Evolutionary conservation across 2,113 vertebrate species (phyloP).

Genomic region (Campylorhamphus procurvoides): DNA sequence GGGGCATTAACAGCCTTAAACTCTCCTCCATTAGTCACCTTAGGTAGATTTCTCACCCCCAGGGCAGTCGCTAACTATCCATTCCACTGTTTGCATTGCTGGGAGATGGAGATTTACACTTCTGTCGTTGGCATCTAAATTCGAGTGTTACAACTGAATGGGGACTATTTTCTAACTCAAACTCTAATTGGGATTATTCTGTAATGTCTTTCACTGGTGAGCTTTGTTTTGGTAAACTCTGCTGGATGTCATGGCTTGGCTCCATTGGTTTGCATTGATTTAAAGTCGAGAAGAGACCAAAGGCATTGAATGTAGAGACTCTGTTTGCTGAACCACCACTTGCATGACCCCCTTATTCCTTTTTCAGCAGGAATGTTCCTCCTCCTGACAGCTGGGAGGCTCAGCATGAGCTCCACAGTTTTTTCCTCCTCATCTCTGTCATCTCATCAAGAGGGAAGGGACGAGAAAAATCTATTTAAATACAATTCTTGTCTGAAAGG

Average conservation of each 20-base stretch:
- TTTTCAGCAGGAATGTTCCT: not conserved
- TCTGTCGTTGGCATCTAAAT: not conserved
- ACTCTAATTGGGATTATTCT: not conserved
- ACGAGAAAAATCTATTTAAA: not conserved
- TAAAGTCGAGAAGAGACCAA: not conserved
- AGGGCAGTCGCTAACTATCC: not conserved
- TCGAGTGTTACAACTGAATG: not conserved
- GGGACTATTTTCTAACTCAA: not conserved
- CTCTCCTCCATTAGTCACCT: not conserved
- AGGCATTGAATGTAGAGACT: not conserved
- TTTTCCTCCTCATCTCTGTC: not conserved
- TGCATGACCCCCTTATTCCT: not conserved
- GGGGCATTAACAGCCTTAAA: not conserved
- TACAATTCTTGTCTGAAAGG: not conserved
- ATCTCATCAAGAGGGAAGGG: not conserved
- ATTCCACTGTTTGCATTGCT: not conserved
- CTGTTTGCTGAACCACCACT: not conserved
- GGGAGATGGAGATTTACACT: not conserved
- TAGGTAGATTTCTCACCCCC: not conserved
- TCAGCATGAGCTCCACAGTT: not conserved
- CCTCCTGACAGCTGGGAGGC: not conserved
- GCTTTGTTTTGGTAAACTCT: not conserved
- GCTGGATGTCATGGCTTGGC: not conserved
- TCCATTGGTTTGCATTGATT: not conserved
- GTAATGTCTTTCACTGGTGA: accelerated